phyloP scores from a whole-genome alignment of 2,797 vertebrate genomes.

The Esox lucius region DNA sequence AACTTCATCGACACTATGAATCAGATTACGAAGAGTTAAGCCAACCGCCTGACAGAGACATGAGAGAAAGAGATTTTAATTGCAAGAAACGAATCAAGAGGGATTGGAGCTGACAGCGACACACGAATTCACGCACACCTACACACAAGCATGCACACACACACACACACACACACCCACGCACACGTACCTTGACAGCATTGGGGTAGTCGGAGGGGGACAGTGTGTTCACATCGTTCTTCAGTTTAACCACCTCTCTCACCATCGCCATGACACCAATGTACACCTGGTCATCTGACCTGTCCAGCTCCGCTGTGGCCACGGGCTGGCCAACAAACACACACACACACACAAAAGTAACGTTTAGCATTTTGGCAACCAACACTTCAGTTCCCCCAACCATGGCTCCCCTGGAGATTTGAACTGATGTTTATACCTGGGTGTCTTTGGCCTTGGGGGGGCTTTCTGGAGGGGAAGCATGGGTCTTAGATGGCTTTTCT shows the following conservation, averaged over 20 bases:
- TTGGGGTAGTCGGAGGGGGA: conserved; percentile 81
- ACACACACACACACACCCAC: neutral
- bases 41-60: conserved; percentile 77
- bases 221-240: conserved; percentile 81
- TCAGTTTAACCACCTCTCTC: conserved; percentile 85
- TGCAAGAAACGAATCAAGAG: neutral
- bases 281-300: conserved; percentile 85
- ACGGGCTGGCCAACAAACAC: conserved; percentile 60
- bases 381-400: too few species aligned
- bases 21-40: conserved; percentile 82
- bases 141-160: neutral
- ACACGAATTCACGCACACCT: too few species aligned
- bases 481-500: neutral
- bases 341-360: neutral
- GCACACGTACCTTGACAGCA: conserved; percentile 81
- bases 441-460: neutral
- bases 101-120: neutral
- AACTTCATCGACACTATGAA: conserved; percentile 86
- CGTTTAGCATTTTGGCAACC: neutral
- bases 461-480: neutral
- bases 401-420: too few species aligned
- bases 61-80: neutral
- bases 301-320: conserved; percentile 88
- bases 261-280: conserved; percentile 87
- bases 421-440: neutral